Percentiles rank a stretch among this genome's conserved stretches.
phyloP scores from a whole-genome alignment of 2,888 invertebrate species.

The Lysandra coridon region DNA sequence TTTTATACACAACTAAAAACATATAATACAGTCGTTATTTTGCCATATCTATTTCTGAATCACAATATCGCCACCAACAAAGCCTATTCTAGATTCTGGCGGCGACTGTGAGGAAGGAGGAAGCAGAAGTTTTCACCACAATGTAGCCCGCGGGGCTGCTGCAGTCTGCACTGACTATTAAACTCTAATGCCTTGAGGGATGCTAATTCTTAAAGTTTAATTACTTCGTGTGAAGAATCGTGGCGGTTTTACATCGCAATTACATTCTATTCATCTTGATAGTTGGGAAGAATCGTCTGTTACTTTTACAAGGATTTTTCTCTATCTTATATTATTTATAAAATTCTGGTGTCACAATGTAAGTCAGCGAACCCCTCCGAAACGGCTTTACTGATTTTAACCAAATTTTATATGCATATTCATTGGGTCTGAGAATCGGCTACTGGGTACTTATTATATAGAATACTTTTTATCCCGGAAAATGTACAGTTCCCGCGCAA shows the following conservation, averaged over 20 bases:
- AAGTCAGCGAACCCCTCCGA: no score
- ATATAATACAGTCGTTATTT: no score
- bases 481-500: no score
- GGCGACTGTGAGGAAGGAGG: not conserved
- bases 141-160: constrained; percentile 13
- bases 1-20: no score
- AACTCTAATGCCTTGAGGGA: not conserved
- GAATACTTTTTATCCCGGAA: no score
- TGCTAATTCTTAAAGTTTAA: constrained; percentile 27
- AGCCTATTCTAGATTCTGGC: not conserved
- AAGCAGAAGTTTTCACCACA: constrained; percentile 27
- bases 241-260: not conserved
- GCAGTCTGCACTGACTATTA: constrained; percentile 22
- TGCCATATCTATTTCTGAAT: no score
- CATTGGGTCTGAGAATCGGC: no score
- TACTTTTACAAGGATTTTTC: not conserved
- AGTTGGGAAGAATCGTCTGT: not conserved
- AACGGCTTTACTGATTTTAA: no score
- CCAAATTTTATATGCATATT: no score
- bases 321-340: no score
- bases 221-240: constrained; percentile 19
- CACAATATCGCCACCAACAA: not conserved
- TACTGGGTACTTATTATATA: no score
- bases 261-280: constrained; percentile 15
- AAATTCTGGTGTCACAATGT: no score